Conservation (phyloP, 2,888 invertebrate genomes). For the Watsonalla binaria region DNA sequence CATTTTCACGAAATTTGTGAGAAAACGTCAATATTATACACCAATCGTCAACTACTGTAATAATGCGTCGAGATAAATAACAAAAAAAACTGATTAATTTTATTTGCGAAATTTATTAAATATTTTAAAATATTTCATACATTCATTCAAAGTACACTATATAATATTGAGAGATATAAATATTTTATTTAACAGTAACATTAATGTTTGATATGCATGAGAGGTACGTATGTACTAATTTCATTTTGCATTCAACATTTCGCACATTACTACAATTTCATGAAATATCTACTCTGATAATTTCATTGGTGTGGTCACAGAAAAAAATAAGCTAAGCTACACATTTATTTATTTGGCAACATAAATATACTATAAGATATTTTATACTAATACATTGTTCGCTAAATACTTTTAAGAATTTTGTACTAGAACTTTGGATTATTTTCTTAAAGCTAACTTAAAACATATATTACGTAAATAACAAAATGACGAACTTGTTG, state of each 20-base stretch:
- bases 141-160: constrained; percentile 40
- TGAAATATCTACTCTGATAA: constrained; percentile 2
- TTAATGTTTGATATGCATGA: constrained; percentile 38
- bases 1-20: no score
- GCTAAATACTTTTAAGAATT: constrained; percentile 4
- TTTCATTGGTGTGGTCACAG: constrained; percentile 8
- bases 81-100: constrained; percentile 10
- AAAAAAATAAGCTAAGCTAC: constrained; percentile 1
- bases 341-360: constrained; percentile 5
- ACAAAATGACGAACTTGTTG: background rate
- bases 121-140: constrained; percentile 43
- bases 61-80: no score
- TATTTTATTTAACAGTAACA: constrained; percentile 42
- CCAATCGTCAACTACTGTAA: no score
- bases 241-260: constrained; percentile 1
- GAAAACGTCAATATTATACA: no score
- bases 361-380: background rate
- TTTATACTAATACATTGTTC: constrained; percentile 17
- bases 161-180: constrained; percentile 39
- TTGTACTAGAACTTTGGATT: constrained; percentile 29
- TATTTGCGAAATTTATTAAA: constrained; percentile 56
- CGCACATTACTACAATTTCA: constrained; percentile 4
- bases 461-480: constrained; percentile 7
- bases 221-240: constrained; percentile 35
- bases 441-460: constrained; percentile 6